Evolutionary conservation across 2,113 vertebrate genomes (phyloP).

Genomic region (Chlorodrepanis virens): DNA sequence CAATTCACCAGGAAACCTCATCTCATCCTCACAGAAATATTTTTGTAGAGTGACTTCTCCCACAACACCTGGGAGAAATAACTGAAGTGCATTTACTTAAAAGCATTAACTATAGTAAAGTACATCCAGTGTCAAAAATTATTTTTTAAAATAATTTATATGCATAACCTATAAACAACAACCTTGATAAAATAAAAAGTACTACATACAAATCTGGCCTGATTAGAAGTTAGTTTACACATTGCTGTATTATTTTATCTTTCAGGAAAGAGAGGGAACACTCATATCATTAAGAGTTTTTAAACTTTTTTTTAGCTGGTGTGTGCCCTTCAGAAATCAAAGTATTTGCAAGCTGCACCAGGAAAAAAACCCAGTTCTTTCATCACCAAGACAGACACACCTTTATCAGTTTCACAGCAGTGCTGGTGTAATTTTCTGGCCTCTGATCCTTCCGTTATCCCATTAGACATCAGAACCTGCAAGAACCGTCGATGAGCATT

Average conservation of each 20-base stretch:
- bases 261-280: not conserved
- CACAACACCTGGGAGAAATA: not conserved
- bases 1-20: not conserved
- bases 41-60: not conserved
- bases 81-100: not conserved
- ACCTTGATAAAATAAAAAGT: not conserved
- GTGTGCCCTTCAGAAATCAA: not conserved
- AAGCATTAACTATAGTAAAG: not conserved
- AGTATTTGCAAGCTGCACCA: not conserved
- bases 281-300: not conserved
- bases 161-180: not conserved
- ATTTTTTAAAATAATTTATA: not conserved
- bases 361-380: not conserved
- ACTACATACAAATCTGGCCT: not conserved
- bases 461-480: conserved; percentile 85
- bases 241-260: not conserved
- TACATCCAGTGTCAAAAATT: not conserved
- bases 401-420: conserved; percentile 81
- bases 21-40: not conserved
- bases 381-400: conserved; percentile 63
- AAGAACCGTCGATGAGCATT: conserved; percentile 87
- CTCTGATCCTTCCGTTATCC: conserved; percentile 77
- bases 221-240: not conserved
- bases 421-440: conserved; percentile 69
- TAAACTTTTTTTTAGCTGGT: not conserved